A percentile compares a stretch with the other conserved stretches of the same genome.
These are phyloP conservation scores for Sorex araneus DNA, from an alignment of 2,113 vertebrate species.

Conservation along the genomic window DNA sequence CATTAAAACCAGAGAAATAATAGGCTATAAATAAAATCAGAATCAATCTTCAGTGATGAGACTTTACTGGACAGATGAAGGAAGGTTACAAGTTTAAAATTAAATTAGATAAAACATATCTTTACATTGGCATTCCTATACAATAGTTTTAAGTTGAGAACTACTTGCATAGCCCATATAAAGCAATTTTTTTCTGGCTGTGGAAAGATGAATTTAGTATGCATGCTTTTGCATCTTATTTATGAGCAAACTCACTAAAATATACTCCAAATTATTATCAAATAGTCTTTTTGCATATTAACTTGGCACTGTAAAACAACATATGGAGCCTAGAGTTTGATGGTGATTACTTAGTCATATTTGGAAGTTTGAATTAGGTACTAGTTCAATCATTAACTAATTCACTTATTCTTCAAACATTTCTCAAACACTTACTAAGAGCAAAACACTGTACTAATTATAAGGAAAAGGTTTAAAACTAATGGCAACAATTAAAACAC, in stretches of 20 bases:
- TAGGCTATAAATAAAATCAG: not conserved
- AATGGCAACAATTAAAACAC: slow-evolving; percentile 25
- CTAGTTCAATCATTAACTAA: slow-evolving; percentile 9
- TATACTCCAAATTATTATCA: slow-evolving; percentile 38
- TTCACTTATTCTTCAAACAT: slow-evolving; percentile 43
- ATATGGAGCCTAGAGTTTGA: slow-evolving; percentile 3
- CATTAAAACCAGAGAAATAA: not conserved
- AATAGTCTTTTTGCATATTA: slow-evolving; percentile 47
- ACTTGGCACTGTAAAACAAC: slow-evolving; percentile 17
- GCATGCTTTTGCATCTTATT: slow-evolving; percentile 48
- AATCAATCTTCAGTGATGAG: not conserved
- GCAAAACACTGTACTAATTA: slow-evolving; percentile 33
- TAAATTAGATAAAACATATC: slow-evolving; percentile 22
- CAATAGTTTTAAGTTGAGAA: slow-evolving; percentile 44
- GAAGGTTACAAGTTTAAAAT: slow-evolving; percentile 8
- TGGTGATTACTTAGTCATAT: slow-evolving; percentile 44
- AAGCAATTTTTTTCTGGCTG: slow-evolving; percentile 11
- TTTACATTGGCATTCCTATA: slow-evolving; percentile 1
- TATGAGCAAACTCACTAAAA: slow-evolving; percentile 58
- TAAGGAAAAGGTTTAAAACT: slow-evolving; percentile 14
- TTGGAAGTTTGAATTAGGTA: slow-evolving; percentile 51
- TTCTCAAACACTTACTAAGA: slow-evolving; percentile 19
- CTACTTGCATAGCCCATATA: not conserved
- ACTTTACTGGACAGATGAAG: not conserved
- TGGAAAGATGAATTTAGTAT: not conserved